Evolutionary conservation across 2,113 vertebrate species (phyloP).

Genomic region (Dascyllus trimaculatus): DNA sequence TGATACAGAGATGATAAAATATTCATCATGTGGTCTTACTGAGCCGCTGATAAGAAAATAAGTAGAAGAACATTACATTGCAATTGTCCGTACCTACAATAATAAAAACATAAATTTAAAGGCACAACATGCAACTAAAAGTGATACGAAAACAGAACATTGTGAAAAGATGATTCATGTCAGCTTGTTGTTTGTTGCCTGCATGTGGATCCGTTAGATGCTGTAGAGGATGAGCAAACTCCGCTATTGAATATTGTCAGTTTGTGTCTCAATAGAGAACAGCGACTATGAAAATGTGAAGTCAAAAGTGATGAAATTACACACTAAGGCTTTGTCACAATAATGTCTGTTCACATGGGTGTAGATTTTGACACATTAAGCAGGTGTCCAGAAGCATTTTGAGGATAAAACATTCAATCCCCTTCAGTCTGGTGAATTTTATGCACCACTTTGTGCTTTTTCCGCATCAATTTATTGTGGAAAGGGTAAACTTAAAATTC

Average conservation of each 20-base stretch:
- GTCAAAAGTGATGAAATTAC: background rate
- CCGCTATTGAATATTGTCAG: slow-evolving; percentile 10
- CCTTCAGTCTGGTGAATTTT: no score
- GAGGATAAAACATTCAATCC: no score
- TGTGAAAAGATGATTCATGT: background rate
- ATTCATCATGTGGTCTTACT: slow-evolving; percentile 21
- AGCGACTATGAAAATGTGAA: slow-evolving; percentile 1
- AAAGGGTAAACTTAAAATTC: no score
- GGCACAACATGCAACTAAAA: background rate
- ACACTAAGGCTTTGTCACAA: background rate
- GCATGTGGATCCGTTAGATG: no score
- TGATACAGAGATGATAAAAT: slow-evolving; percentile 38
- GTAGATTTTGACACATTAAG: no score
- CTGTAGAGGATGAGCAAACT: background rate
- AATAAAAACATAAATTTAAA: slow-evolving; percentile 27
- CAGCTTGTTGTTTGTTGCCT: background rate
- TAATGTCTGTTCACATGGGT: no score
- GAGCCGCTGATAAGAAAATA: slow-evolving; percentile 20
- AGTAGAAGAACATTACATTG: slow-evolving; percentile 23
- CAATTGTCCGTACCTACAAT: slow-evolving; percentile 9
- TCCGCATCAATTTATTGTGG: no score
- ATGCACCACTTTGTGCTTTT: no score
- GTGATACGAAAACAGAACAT: background rate
- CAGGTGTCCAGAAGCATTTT: no score
- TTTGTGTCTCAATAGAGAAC: background rate